Conservation (phyloP, 92 coral and sea anemone species). For the Hydrozoanthus gracilis region DNA sequence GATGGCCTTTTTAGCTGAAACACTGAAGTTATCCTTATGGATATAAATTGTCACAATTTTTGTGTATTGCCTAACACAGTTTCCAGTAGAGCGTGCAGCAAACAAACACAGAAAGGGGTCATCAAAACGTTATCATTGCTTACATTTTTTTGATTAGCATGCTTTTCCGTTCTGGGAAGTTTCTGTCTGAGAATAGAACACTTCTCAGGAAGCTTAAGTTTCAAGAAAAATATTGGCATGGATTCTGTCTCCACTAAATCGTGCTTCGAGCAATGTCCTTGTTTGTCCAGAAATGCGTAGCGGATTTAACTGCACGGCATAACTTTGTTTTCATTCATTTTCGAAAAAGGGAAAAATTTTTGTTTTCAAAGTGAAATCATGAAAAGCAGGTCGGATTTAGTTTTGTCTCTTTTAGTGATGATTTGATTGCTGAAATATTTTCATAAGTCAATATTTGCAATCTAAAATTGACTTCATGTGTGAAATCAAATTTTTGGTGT, state of each 20-base stretch:
- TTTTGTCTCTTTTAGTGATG: not conserved
- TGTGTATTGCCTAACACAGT: too few species aligned
- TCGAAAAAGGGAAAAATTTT: not conserved
- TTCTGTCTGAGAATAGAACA: conserved; percentile 21
- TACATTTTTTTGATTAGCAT: conserved; percentile 7
- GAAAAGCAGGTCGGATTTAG: not conserved
- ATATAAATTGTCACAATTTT: too few species aligned
- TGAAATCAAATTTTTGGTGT: not conserved
- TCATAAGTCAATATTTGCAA: not conserved
- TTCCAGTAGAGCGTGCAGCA: too few species aligned
- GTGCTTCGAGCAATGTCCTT: not conserved
- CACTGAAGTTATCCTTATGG: too few species aligned
- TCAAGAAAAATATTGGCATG: conserved; percentile 33
- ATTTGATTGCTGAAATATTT: not conserved
- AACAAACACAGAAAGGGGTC: too few species aligned
- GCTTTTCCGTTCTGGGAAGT: conserved; percentile 26
- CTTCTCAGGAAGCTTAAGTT: conserved; percentile 25
- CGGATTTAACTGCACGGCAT: not conserved
- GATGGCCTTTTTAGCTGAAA: too few species aligned
- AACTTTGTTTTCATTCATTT: not conserved
- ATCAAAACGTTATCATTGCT: not conserved
- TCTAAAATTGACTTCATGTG: not conserved
- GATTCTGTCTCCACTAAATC: not conserved
- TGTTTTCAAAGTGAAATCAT: not conserved
- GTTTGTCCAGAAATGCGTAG: not conserved